Percentiles rank a stretch among this genome's conserved stretches.
These are phyloP conservation scores for Clarias laeviceps DNA, from an alignment of 2,797 vertebrate genomes.

Conservation along the genomic window DNA sequence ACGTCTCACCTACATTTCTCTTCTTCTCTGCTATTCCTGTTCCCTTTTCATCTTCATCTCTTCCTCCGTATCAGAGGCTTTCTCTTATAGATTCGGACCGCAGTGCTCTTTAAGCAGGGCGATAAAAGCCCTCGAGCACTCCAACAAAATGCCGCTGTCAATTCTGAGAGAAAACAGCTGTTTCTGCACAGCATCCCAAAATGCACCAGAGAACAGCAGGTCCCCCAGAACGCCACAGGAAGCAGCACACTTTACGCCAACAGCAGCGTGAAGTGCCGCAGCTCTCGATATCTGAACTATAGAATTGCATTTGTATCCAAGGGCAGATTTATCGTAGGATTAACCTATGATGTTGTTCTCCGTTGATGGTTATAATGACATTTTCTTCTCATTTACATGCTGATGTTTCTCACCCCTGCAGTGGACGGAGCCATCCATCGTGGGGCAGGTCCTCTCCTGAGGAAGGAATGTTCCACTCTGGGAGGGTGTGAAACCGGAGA, in stretches of 20 bases:
- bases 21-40: conserved; percentile 31
- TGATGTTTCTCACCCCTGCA: conserved; percentile 52
- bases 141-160: conserved; percentile 43
- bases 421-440: conserved; percentile 91
- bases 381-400: neutral
- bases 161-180: conserved; percentile 40
- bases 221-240: conserved; percentile 14
- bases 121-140: conserved; percentile 49
- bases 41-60: conserved; percentile 20
- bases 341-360: conserved; percentile 14
- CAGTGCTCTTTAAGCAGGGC: conserved; percentile 47
- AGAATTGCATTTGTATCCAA: conserved; percentile 25
- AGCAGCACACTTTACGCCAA: conserved; percentile 21
- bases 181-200: conserved; percentile 42
- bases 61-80: conserved; percentile 41
- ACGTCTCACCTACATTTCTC: conserved; percentile 13
- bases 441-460: conserved; percentile 81
- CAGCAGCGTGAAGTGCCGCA: neutral
- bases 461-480: conserved; percentile 83
- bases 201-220: conserved; percentile 29
- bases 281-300: conserved; percentile 20
- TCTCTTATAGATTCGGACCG: conserved; percentile 46
- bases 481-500: conserved; percentile 83
- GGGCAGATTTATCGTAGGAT: conserved; percentile 20
- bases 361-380: conserved; percentile 11